A percentile compares a stretch with the other conserved stretches of the same genome.
phyloP scores from a whole-genome alignment of 2,888 invertebrate species.

The Conus canariensis region DNA sequence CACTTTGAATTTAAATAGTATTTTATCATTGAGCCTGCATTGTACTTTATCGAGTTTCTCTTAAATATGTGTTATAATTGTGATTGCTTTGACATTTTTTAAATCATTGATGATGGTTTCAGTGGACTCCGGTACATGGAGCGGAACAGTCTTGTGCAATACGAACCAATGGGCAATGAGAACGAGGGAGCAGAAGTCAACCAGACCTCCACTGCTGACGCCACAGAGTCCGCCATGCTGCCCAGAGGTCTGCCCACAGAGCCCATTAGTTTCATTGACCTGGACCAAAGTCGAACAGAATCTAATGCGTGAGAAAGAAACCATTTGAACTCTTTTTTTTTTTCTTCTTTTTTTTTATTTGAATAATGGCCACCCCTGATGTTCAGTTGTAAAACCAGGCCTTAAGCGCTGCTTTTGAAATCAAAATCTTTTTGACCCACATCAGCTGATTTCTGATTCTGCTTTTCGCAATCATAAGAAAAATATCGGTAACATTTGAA shows the following conservation, averaged over 20 bases:
- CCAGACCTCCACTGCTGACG: conserved; percentile 7
- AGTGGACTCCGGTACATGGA: conserved; percentile 66
- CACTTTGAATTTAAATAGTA: too few relatives aligned
- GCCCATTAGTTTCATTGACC: conserved; percentile 56
- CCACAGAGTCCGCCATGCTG: conserved; percentile 36
- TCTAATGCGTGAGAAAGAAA: neutral
- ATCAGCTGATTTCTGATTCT: too few relatives aligned
- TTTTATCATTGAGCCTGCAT: too few relatives aligned
- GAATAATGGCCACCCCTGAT: neutral
- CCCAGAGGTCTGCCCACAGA: conserved; percentile 47
- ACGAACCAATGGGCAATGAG: conserved; percentile 59
- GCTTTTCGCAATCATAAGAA: too few relatives aligned
- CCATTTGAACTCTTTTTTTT: neutral
- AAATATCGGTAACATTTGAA: too few relatives aligned
- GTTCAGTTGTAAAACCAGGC: neutral
- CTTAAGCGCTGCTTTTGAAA: too few relatives aligned
- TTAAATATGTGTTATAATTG: too few relatives aligned
- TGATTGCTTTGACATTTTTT: too few relatives aligned
- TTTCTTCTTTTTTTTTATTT: neutral
- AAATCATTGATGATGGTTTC: conserved; percentile 29
- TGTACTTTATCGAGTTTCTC: too few relatives aligned
- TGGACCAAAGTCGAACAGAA: conserved; percentile 10
- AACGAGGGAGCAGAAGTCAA: conserved; percentile 39
- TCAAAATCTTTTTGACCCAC: too few relatives aligned
- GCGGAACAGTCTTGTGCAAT: conserved; percentile 57